Evolutionary conservation across 2,888 invertebrate genomes (phyloP).

Genomic region (Hipparchia semele): DNA sequence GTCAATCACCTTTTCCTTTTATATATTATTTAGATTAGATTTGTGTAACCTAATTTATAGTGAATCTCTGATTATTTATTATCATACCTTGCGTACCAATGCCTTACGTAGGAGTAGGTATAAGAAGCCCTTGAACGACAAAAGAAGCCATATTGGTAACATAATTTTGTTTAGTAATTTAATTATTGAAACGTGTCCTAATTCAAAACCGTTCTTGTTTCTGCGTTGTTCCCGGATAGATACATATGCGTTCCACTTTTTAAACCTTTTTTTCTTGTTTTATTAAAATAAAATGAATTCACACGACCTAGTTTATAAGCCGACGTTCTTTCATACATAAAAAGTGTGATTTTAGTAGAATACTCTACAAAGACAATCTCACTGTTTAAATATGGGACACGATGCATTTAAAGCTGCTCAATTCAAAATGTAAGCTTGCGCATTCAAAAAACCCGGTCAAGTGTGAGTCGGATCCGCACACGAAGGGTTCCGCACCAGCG

Average conservation of each 20-base stretch:
- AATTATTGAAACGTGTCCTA: conserved; percentile 30
- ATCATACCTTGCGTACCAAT: neutral
- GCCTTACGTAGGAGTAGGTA: too few species aligned
- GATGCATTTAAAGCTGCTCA: conserved; percentile 21
- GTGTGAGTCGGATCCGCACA: too few species aligned
- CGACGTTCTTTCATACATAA: neutral
- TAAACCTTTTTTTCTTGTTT: too few species aligned
- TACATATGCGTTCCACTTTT: too few species aligned
- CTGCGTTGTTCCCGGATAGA: too few species aligned
- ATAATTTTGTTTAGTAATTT: conserved; percentile 32
- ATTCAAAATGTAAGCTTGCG: conserved; percentile 26
- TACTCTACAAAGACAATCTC: neutral
- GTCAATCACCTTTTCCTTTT: too few species aligned
- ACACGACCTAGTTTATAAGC: too few species aligned
- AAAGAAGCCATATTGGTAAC: conserved; percentile 31
- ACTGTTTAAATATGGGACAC: conserved; percentile 9
- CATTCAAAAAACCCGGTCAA: conserved; percentile 22
- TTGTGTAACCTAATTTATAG: too few species aligned
- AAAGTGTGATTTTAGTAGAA: neutral
- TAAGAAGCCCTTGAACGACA: conserved; percentile 23
- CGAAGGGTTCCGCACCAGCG: too few species aligned
- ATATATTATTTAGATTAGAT: too few species aligned
- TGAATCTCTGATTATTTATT: neutral
- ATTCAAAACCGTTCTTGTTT: neutral
- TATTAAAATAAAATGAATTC: too few species aligned